A percentile compares a stretch with the other conserved stretches of the same genome.
phyloP scores from a whole-genome alignment of 2,888 invertebrate genomes.

The Ochropleura leucogaster region DNA sequence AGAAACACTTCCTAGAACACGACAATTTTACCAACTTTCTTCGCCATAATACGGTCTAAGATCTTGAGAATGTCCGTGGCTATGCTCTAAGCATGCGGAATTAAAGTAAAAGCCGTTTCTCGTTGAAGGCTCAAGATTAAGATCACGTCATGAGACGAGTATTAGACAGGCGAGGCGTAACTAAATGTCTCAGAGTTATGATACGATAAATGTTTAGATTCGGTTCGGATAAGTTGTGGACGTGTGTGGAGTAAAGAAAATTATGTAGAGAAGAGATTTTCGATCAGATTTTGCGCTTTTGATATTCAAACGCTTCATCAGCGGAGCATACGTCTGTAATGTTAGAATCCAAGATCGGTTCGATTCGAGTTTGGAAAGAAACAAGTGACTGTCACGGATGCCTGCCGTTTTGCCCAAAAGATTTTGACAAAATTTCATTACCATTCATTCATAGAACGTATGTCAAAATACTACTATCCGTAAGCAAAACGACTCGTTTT shows the following conservation, averaged over 20 bases:
- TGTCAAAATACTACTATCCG: too few relatives aligned
- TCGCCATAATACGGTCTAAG: slow-evolving; percentile 5
- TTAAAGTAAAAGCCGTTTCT: slow-evolving; percentile 49
- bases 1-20: background rate
- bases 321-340: background rate
- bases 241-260: slow-evolving; percentile 4
- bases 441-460: too few relatives aligned
- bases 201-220: slow-evolving; percentile 49
- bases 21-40: slow-evolving; percentile 36
- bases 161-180: slow-evolving; percentile 62
- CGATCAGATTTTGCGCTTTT: background rate
- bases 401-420: too few relatives aligned
- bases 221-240: slow-evolving; percentile 17
- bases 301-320: background rate
- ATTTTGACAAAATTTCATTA: too few relatives aligned
- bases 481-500: too few relatives aligned
- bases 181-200: slow-evolving; percentile 64
- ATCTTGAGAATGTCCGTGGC: slow-evolving; percentile 26
- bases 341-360: background rate
- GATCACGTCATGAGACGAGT: slow-evolving; percentile 63
- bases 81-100: slow-evolving; percentile 41
- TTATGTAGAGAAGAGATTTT: background rate
- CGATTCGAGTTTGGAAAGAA: background rate
- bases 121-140: slow-evolving; percentile 62
- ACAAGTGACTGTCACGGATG: background rate